Conservation (phyloP, 2,797 vertebrate genomes). For the Lagodon rhomboides region DNA sequence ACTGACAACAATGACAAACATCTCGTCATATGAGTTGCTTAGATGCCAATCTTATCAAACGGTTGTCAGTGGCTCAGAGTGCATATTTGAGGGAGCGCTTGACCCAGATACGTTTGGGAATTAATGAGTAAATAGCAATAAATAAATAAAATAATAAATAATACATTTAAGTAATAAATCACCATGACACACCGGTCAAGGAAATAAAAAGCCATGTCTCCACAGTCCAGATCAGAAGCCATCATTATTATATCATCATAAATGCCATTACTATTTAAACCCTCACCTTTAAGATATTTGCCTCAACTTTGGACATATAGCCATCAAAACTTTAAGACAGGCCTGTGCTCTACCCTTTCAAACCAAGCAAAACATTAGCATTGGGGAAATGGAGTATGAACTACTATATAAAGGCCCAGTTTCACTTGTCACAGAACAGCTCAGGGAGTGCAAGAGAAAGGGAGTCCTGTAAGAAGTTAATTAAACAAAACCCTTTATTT, state of each 20-base stretch:
- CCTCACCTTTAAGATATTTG: not conserved
- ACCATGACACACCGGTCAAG: not conserved
- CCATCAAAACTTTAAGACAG: not conserved
- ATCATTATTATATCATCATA: not conserved
- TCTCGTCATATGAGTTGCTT: not conserved
- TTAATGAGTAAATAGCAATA: not conserved
- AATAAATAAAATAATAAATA: too few species aligned
- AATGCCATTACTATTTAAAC: not conserved
- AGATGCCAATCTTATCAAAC: not conserved
- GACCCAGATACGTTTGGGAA: not conserved
- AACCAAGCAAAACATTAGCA: not conserved
- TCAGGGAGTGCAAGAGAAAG: not conserved
- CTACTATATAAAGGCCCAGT: not conserved
- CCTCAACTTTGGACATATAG: not conserved
- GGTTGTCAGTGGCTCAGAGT: not conserved
- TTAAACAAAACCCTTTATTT: conserved; percentile 2
- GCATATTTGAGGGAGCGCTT: too few species aligned
- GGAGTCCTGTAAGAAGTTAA: not conserved
- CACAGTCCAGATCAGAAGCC: not conserved
- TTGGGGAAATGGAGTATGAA: not conserved
- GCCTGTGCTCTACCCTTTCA: not conserved
- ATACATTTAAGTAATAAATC: not conserved
- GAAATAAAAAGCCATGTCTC: not conserved
- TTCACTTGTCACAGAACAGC: not conserved
- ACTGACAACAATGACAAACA: not conserved